Conservation (phyloP, 2,888 invertebrate species). For the Metalampra italica region DNA sequence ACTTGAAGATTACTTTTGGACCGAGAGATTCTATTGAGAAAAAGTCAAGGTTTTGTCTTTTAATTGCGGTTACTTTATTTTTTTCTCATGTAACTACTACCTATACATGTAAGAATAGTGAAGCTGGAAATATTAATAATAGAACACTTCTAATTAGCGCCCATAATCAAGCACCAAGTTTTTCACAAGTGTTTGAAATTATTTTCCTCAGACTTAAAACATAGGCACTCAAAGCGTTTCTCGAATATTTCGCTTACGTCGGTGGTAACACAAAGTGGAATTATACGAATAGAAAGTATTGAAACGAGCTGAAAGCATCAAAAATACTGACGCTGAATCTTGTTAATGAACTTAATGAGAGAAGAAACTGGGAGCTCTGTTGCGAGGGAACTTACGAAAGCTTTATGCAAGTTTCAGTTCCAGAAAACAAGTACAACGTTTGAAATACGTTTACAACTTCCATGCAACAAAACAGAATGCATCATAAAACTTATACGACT, state of each 20-base stretch:
- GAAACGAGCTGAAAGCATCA: conserved; percentile 59
- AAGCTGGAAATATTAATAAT: conserved; percentile 63
- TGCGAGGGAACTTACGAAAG: conserved; percentile 48
- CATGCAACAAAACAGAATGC: conserved; percentile 46
- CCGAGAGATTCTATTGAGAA: too few species aligned
- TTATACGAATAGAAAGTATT: conserved; percentile 66
- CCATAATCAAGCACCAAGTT: conserved; percentile 72
- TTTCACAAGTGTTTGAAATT: conserved; percentile 71
- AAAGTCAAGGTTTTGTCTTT: too few species aligned
- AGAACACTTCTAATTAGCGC: conserved; percentile 68
- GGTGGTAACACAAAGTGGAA: conserved; percentile 56
- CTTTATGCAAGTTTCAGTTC: conserved; percentile 60
- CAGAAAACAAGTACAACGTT: conserved; percentile 49
- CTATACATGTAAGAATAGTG: too few species aligned
- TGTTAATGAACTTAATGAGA: conserved; percentile 73
- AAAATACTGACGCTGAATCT: conserved; percentile 67
- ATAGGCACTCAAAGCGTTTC: conserved; percentile 69
- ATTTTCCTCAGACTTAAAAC: conserved; percentile 74
- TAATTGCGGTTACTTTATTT: not conserved
- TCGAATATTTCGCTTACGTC: conserved; percentile 64
- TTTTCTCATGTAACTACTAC: conserved; percentile 3
- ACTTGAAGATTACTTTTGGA: too few species aligned
- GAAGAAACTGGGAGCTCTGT: conserved; percentile 56
- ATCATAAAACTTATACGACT: conserved; percentile 44
- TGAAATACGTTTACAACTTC: conserved; percentile 37